These are phyloP conservation scores for Polypterus senegalus DNA, from an alignment of 2,113 vertebrate species.

Conservation along the genomic window DNA sequence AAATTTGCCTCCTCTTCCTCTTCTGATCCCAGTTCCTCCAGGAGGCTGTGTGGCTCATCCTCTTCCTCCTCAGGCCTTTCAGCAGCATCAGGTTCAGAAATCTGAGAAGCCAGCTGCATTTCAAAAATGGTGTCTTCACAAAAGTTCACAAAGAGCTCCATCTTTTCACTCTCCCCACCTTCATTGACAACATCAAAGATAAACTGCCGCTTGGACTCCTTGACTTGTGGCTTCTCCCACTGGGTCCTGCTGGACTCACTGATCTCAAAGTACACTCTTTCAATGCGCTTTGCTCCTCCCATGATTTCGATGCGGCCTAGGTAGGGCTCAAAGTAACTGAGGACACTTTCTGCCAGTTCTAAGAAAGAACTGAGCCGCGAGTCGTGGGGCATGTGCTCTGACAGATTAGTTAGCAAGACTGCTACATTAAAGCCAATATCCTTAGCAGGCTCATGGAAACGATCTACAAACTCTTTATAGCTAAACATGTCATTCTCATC, in stretches of 20 bases:
- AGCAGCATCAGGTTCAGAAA: conserved; percentile 75
- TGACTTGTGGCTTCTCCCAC: conserved; percentile 97
- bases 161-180: conserved; percentile 95
- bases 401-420: conserved; percentile 84
- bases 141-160: conserved; percentile 98
- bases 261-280: conserved; percentile 95
- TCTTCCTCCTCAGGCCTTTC: conserved; percentile 72
- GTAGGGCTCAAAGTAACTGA: conserved; percentile 90
- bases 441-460: conserved; percentile 92
- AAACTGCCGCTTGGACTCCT: conserved; percentile 93
- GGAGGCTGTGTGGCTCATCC: conserved; percentile 43
- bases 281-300: conserved; percentile 92
- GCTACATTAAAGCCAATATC: conserved; percentile 96
- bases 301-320: conserved; percentile 94
- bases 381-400: conserved; percentile 93
- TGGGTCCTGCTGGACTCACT: conserved; percentile 90
- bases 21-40: conserved; percentile 55
- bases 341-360: conserved; percentile 80
- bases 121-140: conserved; percentile 97
- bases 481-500: conserved; percentile 97
- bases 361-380: conserved; percentile 77
- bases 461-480: conserved; percentile 84
- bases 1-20: conserved; percentile 55
- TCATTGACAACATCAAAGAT: conserved; percentile 98
- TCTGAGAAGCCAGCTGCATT: conserved; percentile 93